Percentiles rank a stretch among this genome's conserved stretches.
These are phyloP conservation scores for Pterobdella sp. DNA, from an alignment of 2,888 invertebrate genomes.

Conservation along the genomic window DNA sequence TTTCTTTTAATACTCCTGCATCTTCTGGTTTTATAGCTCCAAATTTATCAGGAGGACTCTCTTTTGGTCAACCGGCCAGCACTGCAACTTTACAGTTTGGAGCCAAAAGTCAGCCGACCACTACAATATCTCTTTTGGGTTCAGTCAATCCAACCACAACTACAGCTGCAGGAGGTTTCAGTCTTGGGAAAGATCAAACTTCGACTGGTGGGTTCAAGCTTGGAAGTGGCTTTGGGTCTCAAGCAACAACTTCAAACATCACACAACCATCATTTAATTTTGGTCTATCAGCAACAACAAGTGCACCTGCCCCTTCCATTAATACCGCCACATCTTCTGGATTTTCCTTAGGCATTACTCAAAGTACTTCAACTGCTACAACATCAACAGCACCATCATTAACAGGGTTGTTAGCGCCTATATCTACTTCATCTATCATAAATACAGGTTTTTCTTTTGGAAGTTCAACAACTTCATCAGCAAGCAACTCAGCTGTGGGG, in stretches of 20 bases:
- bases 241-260: background rate
- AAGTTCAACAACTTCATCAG: no score
- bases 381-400: background rate
- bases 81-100: background rate
- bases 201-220: background rate
- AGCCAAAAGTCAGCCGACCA: background rate
- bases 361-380: conserved; percentile 9
- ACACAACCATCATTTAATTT: background rate
- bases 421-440: no score
- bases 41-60: background rate
- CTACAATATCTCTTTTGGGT: background rate
- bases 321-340: background rate
- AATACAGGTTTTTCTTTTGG: no score
- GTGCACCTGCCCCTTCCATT: conserved; percentile 11
- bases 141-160: background rate
- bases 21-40: background rate
- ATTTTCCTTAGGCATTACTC: conserved; percentile 13
- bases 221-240: background rate
- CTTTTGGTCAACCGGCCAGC: background rate
- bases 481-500: no score
- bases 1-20: background rate
- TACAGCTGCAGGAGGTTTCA: background rate
- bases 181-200: background rate
- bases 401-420: no score
- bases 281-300: background rate